Evolutionary conservation across 2,113 vertebrate species (phyloP).

Genomic region (Halichoeres trimaculatus): DNA sequence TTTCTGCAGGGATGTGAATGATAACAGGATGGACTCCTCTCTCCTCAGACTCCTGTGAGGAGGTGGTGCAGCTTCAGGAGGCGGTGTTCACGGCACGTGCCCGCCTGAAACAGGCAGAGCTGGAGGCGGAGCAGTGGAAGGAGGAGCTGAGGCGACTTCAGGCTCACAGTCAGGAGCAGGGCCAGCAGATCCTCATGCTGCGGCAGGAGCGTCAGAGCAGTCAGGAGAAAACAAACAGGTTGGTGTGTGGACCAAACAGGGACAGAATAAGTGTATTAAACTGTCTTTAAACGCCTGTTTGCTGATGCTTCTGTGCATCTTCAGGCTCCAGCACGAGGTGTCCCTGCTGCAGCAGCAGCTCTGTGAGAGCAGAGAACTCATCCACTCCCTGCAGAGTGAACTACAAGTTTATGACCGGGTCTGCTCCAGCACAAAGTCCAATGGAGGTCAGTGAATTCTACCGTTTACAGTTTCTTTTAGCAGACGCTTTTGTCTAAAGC

Average conservation of each 20-base stretch:
- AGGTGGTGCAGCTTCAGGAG: conserved; percentile 83
- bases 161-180: conserved; percentile 84
- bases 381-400: conserved; percentile 88
- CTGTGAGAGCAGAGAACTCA: conserved; percentile 87
- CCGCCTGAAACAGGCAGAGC: conserved; percentile 86
- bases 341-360: conserved; percentile 91
- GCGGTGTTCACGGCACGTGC: conserved; percentile 82
- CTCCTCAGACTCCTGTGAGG: conserved; percentile 77
- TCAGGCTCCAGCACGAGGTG: conserved; percentile 89
- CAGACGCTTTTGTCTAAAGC: no score
- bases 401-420: conserved; percentile 86
- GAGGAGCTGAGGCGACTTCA: conserved; percentile 83
- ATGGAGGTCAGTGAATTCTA: conserved; percentile 82
- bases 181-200: conserved; percentile 83
- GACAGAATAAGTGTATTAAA: background rate
- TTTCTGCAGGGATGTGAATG: no score
- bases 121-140: conserved; percentile 85
- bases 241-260: background rate
- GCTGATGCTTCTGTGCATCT: conserved; percentile 6
- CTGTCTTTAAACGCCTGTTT: background rate
- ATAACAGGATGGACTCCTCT: background rate
- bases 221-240: conserved; percentile 90
- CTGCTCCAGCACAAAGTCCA: conserved; percentile 70
- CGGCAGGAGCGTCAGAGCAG: conserved; percentile 83
- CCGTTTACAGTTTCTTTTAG: no score